Conservation (phyloP, 2,113 vertebrate species). For the Vulpes vulpes region DNA sequence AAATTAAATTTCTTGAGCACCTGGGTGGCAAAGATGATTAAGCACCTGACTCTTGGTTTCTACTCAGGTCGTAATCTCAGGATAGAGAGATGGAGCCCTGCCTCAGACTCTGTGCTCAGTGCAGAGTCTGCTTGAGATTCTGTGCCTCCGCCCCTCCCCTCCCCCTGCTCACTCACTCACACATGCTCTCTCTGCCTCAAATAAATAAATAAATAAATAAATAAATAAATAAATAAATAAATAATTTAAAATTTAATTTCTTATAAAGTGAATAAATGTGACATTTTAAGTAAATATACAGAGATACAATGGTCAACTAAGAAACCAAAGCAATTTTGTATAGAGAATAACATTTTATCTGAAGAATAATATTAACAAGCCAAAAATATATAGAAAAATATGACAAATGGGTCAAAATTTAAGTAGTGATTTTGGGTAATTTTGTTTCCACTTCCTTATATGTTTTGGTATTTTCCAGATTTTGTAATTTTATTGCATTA, state of each 20-base stretch:
- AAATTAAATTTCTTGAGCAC: neutral
- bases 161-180: too few relatives aligned
- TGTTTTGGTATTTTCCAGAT: neutral
- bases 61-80: neutral
- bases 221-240: too few relatives aligned
- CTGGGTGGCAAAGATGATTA: neutral
- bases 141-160: too few relatives aligned
- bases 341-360: constrained; percentile 3
- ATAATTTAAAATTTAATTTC: neutral
- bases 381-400: neutral
- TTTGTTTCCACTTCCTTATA: neutral
- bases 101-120: neutral
- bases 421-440: neutral
- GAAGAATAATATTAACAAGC: neutral
- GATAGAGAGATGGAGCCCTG: neutral
- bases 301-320: neutral
- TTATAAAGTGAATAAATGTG: neutral
- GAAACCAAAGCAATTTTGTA: neutral
- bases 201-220: neutral
- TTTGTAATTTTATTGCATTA: neutral
- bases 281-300: neutral
- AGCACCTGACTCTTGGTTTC: neutral
- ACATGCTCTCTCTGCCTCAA: too few relatives aligned
- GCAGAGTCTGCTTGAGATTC: too few relatives aligned
- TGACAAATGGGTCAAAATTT: neutral